phyloP scores from a whole-genome alignment of 2,797 vertebrate species.

The Bradypodion ventrale region DNA sequence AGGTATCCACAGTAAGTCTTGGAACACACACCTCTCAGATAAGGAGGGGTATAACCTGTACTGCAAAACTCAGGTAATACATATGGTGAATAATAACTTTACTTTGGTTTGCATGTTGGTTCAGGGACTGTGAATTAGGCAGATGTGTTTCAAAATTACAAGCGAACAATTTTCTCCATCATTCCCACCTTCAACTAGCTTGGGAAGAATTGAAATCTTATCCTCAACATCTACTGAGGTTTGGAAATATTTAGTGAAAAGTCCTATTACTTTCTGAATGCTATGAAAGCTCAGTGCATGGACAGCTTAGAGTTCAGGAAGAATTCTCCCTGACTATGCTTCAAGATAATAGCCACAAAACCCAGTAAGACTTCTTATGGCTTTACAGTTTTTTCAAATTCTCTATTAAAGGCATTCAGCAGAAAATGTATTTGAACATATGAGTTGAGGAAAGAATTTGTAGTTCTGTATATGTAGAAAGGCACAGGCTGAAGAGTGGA shows the following conservation, averaged over 20 bases:
- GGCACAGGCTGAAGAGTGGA: too few species aligned
- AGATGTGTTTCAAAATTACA: not conserved
- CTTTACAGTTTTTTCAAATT: too few species aligned
- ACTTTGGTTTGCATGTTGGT: not conserved
- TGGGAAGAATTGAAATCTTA: not conserved
- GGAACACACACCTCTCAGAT: too few species aligned
- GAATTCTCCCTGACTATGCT: not conserved
- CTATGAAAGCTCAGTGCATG: not conserved
- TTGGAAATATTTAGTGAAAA: not conserved
- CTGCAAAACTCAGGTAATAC: not conserved
- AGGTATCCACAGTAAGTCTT: too few species aligned
- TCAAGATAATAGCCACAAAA: too few species aligned
- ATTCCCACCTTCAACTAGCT: not conserved
- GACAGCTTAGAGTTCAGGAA: not conserved
- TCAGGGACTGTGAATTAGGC: not conserved
- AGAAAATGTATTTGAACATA: too few species aligned
- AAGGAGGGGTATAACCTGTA: too few species aligned
- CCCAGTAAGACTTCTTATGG: too few species aligned
- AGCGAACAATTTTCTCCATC: not conserved
- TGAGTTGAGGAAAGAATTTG: too few species aligned
- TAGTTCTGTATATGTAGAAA: too few species aligned
- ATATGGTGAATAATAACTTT: not conserved
- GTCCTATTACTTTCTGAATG: not conserved
- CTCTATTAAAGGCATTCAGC: too few species aligned
- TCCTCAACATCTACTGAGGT: not conserved